These are phyloP conservation scores for Corythoichthys intestinalis DNA, from an alignment of 2,113 vertebrate genomes.

Conservation along the genomic window DNA sequence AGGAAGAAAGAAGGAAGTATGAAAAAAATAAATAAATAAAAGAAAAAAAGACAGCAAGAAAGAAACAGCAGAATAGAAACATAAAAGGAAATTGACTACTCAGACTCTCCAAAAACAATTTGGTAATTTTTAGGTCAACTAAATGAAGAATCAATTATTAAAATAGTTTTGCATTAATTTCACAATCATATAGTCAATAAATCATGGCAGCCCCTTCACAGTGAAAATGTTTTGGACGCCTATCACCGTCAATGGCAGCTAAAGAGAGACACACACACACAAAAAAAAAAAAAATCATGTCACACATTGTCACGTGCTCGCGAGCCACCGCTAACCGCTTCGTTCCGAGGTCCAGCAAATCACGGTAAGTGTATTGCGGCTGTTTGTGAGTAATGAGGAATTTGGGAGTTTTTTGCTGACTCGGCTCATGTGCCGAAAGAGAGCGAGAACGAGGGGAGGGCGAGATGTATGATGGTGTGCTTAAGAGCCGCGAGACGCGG, in stretches of 20 bases:
- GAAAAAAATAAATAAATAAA: too few relatives aligned
- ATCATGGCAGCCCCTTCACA: too few relatives aligned
- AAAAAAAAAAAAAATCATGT: not conserved
- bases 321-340: slow-evolving; percentile 25
- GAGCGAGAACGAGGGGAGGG: not conserved
- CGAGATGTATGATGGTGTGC: slow-evolving; percentile 54
- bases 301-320: not conserved
- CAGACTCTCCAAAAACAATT: too few relatives aligned
- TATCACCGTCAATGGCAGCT: not conserved
- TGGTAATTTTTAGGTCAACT: too few relatives aligned
- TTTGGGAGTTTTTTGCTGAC: slow-evolving; percentile 68
- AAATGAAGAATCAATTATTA: too few relatives aligned
- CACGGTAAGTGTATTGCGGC: slow-evolving; percentile 67
- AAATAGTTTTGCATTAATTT: too few relatives aligned
- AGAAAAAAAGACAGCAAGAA: too few relatives aligned
- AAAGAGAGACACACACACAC: not conserved
- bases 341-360: slow-evolving; percentile 56
- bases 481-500: slow-evolving; percentile 51
- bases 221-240: too few relatives aligned
- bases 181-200: too few relatives aligned
- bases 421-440: slow-evolving; percentile 24
- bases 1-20: too few relatives aligned
- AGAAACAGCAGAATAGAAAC: too few relatives aligned
- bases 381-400: slow-evolving; percentile 72
- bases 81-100: too few relatives aligned